Conservation (phyloP, 2,888 invertebrate species). For the Campoplex nolae region DNA sequence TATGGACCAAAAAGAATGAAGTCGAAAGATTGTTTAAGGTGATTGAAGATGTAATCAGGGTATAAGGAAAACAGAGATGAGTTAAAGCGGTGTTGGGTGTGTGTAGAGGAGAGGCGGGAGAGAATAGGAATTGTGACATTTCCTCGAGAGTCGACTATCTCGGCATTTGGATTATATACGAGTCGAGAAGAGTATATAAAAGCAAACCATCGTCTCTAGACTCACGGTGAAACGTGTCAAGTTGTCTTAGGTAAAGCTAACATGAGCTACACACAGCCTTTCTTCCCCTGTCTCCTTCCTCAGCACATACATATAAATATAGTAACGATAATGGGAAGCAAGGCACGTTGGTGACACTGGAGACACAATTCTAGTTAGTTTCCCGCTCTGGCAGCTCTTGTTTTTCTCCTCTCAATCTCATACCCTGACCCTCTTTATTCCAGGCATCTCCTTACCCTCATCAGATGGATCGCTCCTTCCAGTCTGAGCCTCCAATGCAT, state of each 20-base stretch:
- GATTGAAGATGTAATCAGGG: conserved; percentile 30
- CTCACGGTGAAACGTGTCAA: conserved; percentile 78
- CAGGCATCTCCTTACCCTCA: conserved; percentile 54
- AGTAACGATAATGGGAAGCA: conserved; percentile 48
- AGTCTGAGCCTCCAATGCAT: neutral
- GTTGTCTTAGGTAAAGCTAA: conserved; percentile 79
- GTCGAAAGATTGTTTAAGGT: conserved; percentile 11
- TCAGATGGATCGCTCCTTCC: conserved; percentile 37
- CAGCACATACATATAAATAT: conserved; percentile 4
- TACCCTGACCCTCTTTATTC: conserved; percentile 46
- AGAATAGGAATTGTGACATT: conserved; percentile 70
- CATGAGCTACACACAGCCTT: conserved; percentile 64
- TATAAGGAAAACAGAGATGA: neutral
- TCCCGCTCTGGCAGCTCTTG: conserved; percentile 67
- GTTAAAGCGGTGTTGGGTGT: neutral
- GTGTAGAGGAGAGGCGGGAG: too few relatives aligned
- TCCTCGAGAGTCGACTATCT: conserved; percentile 62
- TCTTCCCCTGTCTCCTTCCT: conserved; percentile 20
- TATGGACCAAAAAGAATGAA: conserved; percentile 28
- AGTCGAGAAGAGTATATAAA: conserved; percentile 29
- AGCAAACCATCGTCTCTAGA: conserved; percentile 60
- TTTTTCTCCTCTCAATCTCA: conserved; percentile 53
- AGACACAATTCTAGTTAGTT: conserved; percentile 77
- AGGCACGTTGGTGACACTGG: conserved; percentile 71
- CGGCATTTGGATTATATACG: conserved; percentile 1